phyloP scores from a whole-genome alignment of 1,140 invertebrate genomes.

The Trypoxylus dichotomus region DNA sequence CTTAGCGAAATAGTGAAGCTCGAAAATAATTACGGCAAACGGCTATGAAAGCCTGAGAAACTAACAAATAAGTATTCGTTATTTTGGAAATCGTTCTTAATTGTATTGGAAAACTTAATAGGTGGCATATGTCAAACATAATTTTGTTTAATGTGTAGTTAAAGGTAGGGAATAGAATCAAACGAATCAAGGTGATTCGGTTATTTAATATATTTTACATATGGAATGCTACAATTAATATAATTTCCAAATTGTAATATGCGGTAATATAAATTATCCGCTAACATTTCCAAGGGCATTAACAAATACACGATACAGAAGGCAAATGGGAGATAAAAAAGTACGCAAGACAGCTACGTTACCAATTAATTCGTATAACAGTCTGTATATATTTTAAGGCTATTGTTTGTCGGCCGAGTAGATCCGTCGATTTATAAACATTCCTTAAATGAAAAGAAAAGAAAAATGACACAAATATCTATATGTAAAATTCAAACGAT shows the following conservation, averaged over 20 bases:
- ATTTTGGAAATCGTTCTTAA: no score
- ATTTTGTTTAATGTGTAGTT: no score
- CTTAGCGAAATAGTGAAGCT: no score
- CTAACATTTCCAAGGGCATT: neutral
- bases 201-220: slow-evolving; percentile 22
- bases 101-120: no score
- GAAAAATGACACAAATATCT: neutral
- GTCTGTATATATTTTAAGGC: neutral
- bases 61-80: no score
- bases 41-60: no score
- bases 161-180: no score
- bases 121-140: no score
- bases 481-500: neutral
- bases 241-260: slow-evolving; percentile 12
- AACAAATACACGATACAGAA: slow-evolving; percentile 3
- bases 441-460: neutral
- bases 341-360: neutral
- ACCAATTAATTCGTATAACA: neutral
- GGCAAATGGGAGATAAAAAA: neutral
- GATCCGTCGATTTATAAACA: neutral
- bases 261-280: neutral
- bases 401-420: neutral
- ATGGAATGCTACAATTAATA: slow-evolving; percentile 17
- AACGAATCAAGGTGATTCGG: neutral
- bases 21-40: no score